These are phyloP conservation scores for Dryomyza anilis DNA, from an alignment of 2,888 invertebrate species.

Conservation along the genomic window DNA sequence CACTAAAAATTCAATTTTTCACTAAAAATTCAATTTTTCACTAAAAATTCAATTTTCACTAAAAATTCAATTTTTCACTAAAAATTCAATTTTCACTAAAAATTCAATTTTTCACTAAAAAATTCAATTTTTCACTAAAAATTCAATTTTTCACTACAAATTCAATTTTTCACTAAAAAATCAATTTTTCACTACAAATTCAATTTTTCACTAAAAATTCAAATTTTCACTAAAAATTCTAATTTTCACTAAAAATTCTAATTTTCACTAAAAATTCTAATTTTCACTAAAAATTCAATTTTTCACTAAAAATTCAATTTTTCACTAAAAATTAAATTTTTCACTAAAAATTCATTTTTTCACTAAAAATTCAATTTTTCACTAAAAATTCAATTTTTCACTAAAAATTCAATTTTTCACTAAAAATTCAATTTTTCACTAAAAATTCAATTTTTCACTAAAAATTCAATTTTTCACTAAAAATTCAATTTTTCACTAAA, in stretches of 20 bases:
- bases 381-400: too few species aligned
- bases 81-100: not conserved
- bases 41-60: not conserved
- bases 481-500: too few species aligned
- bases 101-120: not conserved
- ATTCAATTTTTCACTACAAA: not conserved
- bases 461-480: too few species aligned
- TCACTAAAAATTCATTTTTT: too few species aligned
- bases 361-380: too few species aligned
- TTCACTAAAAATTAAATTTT: too few species aligned
- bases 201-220: not conserved
- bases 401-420: too few species aligned
- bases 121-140: not conserved
- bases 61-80: not conserved
- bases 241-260: not conserved
- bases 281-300: too few species aligned
- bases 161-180: not conserved
- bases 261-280: too few species aligned
- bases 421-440: too few species aligned
- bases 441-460: too few species aligned
- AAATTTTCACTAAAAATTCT: not conserved
- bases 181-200: not conserved
- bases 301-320: too few species aligned
- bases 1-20: not conserved
- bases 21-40: not conserved